Conservation (phyloP, 2,888 invertebrate species). For the Lepidocyrtinus sp. region DNA sequence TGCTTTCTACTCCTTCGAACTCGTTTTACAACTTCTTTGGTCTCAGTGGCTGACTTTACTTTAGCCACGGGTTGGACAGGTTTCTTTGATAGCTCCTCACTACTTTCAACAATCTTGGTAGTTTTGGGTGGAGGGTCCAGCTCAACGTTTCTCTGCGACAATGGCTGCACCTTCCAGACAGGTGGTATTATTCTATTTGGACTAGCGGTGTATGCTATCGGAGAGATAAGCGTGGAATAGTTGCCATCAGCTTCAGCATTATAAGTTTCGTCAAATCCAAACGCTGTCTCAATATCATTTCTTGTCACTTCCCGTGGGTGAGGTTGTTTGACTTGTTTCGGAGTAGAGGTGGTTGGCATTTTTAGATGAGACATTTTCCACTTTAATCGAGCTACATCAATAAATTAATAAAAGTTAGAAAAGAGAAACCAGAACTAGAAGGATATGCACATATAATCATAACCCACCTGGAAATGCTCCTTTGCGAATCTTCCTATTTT, state of each 20-base stretch:
- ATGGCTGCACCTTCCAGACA: conserved; percentile 37
- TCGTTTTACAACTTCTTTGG: too few relatives aligned
- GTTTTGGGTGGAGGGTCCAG: neutral
- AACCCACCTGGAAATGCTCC: conserved; percentile 11
- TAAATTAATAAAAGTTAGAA: neutral
- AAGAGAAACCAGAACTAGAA: neutral
- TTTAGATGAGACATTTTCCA: conserved; percentile 59
- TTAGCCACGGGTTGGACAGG: neutral
- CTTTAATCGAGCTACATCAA: conserved; percentile 50
- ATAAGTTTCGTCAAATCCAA: conserved; percentile 61
- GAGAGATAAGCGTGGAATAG: conserved; percentile 55
- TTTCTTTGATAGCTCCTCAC: too few relatives aligned
- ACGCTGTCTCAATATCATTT: conserved; percentile 53
- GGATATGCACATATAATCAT: neutral
- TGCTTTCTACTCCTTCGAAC: too few relatives aligned
- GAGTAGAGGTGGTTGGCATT: conserved; percentile 65
- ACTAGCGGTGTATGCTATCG: conserved; percentile 50
- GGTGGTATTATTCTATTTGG: conserved; percentile 13
- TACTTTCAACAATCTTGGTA: too few relatives aligned
- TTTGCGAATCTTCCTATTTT: neutral
- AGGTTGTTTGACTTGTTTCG: conserved; percentile 43
- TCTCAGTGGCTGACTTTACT: too few relatives aligned
- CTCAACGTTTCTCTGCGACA: conserved; percentile 35
- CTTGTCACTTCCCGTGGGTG: conserved; percentile 14
- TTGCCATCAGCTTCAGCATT: conserved; percentile 25